Conservation (phyloP, 1,140 invertebrate species). For the Drosophila chauvacae region DNA sequence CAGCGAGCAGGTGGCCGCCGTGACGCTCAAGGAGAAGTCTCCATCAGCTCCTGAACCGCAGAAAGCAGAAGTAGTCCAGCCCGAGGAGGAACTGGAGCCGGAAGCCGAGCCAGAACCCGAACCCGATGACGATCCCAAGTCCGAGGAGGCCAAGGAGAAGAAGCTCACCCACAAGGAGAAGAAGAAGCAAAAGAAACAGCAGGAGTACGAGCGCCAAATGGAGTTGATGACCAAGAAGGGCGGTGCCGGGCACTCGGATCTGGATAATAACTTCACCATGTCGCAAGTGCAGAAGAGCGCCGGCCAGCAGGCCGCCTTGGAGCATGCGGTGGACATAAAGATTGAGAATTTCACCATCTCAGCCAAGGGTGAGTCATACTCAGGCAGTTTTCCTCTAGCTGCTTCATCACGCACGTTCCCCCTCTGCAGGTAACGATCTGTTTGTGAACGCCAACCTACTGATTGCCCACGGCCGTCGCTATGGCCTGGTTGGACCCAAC, state of each 20-base stretch:
- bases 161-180: constrained; percentile 97
- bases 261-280: constrained; percentile 97
- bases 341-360: constrained; percentile 99
- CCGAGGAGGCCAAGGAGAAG: constrained; percentile 86
- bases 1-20: constrained; percentile 19
- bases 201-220: constrained; percentile 96
- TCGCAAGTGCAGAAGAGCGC: constrained; percentile 96
- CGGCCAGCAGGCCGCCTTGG: constrained; percentile 92
- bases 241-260: constrained; percentile 93
- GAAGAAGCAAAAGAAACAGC: constrained; percentile 96
- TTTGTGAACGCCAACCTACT: constrained; percentile 98
- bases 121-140: constrained; percentile 26
- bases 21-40: constrained; percentile 30
- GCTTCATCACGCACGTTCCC: background rate
- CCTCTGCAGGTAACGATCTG: constrained; percentile 93
- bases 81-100: background rate
- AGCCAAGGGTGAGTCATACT: constrained; percentile 93
- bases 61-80: background rate
- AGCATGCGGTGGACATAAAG: constrained; percentile 99
- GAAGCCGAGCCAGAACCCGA: constrained; percentile 6
- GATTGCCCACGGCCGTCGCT: constrained; percentile 96
- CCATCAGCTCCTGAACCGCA: constrained; percentile 4
- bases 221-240: constrained; percentile 95
- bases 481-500: constrained; percentile 99
- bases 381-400: background rate